Evolutionary conservation across 37 sponge, comb jelly and placozoan genomes (phyloP), one percentile per base, ranked within the genome.

Genomic region (Beroe ovata): DNA sequence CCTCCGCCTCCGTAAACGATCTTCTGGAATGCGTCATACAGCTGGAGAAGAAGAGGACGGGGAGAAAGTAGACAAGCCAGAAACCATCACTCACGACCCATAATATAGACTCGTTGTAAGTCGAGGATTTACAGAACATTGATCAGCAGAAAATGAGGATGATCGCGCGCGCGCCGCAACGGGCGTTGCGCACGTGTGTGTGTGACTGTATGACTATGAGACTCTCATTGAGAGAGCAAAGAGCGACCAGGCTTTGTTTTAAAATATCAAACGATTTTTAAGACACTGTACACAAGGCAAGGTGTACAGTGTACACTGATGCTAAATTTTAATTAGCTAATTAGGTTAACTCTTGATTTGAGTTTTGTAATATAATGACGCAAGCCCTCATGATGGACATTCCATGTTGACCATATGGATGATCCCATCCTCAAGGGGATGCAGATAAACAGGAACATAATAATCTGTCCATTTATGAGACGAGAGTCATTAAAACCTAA

Each of bases 11-110:
- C 1, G 22, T 42, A 21, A 77, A 77, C 28, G 84, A 77, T 40
- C 84, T 77, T 11, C 47, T 77, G 22, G 84, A 77, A 36, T 77
- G 84, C 29, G 84, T 77, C 47, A 77, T 77, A 32, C 42, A 77
- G 54, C 8, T 77, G 42, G 84, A 77, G 84, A 42, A 77, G 28
- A 77, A 77, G 36, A 25, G 69, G 36, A 33, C 32, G 2, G 69
- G 69, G 16, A 66, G 34, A 37, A 66, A 30, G 30, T 66, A 66
- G 36, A 4, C 2, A 16, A 47, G 6, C 54, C 6, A 47, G 6
- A 11, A 16, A 47, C 54, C 11, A 6, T 47, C 11, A 11, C 6
- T 6, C 11, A 47, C 54, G 54, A 11, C 6, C 54, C 11, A 16
- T 47, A 6, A 47, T 11, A 47, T 11, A 47, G 54, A 47, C 54